Percentiles rank a stretch among this genome's conserved stretches.
Evolutionary conservation across 2,888 invertebrate genomes (phyloP).

Genomic region (Agonum fuliginosum): DNA sequence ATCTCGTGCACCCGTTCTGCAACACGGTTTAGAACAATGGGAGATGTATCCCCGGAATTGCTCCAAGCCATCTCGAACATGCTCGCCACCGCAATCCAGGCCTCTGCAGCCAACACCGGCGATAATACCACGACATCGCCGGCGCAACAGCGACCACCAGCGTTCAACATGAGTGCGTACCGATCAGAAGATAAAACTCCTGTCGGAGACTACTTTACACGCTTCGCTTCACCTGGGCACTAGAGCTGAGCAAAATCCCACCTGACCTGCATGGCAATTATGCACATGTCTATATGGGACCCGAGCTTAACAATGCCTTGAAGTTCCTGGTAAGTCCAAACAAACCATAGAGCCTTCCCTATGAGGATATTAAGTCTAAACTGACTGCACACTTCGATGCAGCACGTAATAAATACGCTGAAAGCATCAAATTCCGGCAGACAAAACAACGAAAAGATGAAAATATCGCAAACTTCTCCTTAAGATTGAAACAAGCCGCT

Average conservation of each 20-base stretch:
- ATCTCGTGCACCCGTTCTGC: too few species aligned
- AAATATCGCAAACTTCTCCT: slow-evolving; percentile 47
- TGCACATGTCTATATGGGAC: background rate
- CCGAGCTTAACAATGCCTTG: slow-evolving; percentile 26
- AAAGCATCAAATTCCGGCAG: slow-evolving; percentile 49
- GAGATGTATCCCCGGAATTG: background rate
- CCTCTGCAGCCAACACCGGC: background rate
- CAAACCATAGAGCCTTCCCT: background rate
- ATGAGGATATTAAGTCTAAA: background rate
- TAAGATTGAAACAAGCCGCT: slow-evolving; percentile 54
- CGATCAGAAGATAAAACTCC: background rate
- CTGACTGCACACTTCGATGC: background rate
- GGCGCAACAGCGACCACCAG: background rate
- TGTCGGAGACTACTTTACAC: slow-evolving; percentile 4
- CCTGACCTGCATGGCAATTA: background rate
- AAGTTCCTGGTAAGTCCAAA: slow-evolving; percentile 11
- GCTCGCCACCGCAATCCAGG: background rate
- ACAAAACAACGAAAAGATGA: slow-evolving; percentile 44
- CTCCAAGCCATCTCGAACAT: background rate
- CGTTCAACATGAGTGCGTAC: slow-evolving; percentile 19
- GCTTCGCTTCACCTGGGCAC: slow-evolving; percentile 27
- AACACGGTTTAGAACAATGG: too few species aligned
- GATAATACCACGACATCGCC: background rate
- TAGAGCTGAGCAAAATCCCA: slow-evolving; percentile 19
- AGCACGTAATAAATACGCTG: slow-evolving; percentile 50